Conservation (phyloP, 1,140 invertebrate genomes). For the Platyscapa corneri region DNA sequence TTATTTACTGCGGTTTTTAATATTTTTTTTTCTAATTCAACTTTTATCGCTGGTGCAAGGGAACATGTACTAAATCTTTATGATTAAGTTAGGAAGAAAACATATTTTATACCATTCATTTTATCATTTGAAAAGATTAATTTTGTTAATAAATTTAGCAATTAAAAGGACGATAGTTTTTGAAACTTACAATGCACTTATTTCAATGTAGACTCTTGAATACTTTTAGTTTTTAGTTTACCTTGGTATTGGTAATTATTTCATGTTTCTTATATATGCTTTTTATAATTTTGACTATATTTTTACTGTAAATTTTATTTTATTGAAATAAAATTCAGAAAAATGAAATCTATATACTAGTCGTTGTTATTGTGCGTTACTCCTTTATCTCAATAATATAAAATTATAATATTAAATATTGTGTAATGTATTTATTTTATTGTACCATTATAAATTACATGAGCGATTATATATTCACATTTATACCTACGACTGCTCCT, state of each 20-base stretch:
- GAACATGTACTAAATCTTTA: slow-evolving; percentile 35
- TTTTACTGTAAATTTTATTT: slow-evolving; percentile 45
- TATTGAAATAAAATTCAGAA: slow-evolving; percentile 44
- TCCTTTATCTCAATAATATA: neutral
- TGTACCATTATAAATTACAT: slow-evolving; percentile 51
- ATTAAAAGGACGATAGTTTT: slow-evolving; percentile 30
- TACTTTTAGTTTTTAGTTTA: slow-evolving; percentile 37
- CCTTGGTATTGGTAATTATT: slow-evolving; percentile 35
- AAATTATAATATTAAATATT: neutral
- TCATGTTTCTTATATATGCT: slow-evolving; percentile 8
- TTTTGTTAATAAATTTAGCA: neutral
- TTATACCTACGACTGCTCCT: slow-evolving; percentile 29
- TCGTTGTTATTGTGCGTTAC: slow-evolving; percentile 2
- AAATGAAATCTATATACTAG: neutral
- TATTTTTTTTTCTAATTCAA: slow-evolving; percentile 47
- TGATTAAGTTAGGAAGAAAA: neutral
- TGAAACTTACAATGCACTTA: slow-evolving; percentile 11
- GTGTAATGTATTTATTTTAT: slow-evolving; percentile 37
- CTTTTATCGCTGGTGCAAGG: slow-evolving; percentile 44
- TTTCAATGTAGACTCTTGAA: neutral
- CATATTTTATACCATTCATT: neutral
- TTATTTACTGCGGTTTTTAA: slow-evolving; percentile 57
- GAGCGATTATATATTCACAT: slow-evolving; percentile 45
- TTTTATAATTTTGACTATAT: slow-evolving; percentile 37
- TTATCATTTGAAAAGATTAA: neutral